Evolutionary conservation across 2,888 invertebrate genomes (phyloP), one percentile per base, ranked within the genome.

Genomic region (Iselma pallidipennis): DNA sequence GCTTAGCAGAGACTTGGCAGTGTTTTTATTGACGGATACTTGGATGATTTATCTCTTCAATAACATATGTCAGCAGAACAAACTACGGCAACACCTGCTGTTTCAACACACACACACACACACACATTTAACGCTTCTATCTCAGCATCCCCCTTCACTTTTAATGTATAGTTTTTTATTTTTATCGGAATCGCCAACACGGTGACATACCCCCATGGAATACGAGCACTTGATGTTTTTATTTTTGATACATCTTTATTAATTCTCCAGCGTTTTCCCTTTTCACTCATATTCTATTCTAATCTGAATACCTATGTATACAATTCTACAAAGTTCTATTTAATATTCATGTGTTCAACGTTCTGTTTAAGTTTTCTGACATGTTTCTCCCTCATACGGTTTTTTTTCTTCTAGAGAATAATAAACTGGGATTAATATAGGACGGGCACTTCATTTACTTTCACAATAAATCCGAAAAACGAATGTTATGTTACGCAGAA

Each of bases 21-120:
- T 66, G 69, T 66, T 71, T 66, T 70, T 71, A 70, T 71, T 69
- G 68, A 71, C 68, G 69, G 71, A 70, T 71, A 68, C 66, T 67
- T 56, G 70, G 68, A 67, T 70, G 73, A 74, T 74, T 74, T 73
- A 74, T 74, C 69, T 71, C 69, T 71, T 68, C 70, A 70, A 71
- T 71, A 73, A 72, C 69, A 72, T 67, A 69, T 71, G 72, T 71
- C 71, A 70, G 66, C 63, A 66, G 67, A 69, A 70, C 67, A 72
- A 71, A 69, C 69, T 67, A 66, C 62, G 58, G 65, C 69, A 69
- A 70, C 72, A 71, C 71, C 71, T 72, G 71, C 71, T 73, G 65
- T 72, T 67, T 64, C 67, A 65, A 61, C 60, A 63, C 59, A 63
- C 63, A 61, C 50, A 16, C 52, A 51, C 64, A 61, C 60, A 65